These are phyloP conservation scores for Piezodorus guildinii DNA, from an alignment of 1,140 invertebrate genomes.

Conservation along the genomic window DNA sequence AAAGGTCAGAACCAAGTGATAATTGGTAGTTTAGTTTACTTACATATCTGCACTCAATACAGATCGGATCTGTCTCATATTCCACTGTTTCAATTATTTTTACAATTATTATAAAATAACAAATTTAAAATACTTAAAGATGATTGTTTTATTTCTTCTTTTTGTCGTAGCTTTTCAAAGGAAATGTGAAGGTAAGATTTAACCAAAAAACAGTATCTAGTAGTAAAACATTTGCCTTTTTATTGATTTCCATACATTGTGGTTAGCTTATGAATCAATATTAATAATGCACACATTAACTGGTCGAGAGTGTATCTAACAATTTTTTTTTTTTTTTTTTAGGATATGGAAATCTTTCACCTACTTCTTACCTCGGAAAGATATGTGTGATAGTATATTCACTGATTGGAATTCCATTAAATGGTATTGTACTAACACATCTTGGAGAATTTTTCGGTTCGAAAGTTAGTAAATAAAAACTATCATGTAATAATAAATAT, in stretches of 20 bases:
- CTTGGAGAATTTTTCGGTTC: slow-evolving; percentile 70
- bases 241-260: neutral
- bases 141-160: no score
- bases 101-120: no score
- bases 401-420: slow-evolving; percentile 87
- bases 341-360: slow-evolving; percentile 82
- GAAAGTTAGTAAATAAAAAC: slow-evolving; percentile 47
- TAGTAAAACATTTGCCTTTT: neutral
- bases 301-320: neutral
- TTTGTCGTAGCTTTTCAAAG: no score
- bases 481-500: no score
- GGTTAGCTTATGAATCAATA: neutral
- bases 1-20: no score
- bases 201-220: neutral
- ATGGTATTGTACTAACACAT: slow-evolving; percentile 70
- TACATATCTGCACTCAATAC: no score
- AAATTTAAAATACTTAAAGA: no score
- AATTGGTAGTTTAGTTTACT: no score
- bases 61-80: no score
- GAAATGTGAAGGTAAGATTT: neutral
- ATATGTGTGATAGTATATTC: slow-evolving; percentile 88
- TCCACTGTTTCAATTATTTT: no score
- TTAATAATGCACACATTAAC: no score
- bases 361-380: slow-evolving; percentile 67
- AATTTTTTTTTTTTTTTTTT: slow-evolving; percentile 4